phyloP scores from a whole-genome alignment of 2,888 invertebrate genomes.

The Caenorhabditis sp. region DNA sequence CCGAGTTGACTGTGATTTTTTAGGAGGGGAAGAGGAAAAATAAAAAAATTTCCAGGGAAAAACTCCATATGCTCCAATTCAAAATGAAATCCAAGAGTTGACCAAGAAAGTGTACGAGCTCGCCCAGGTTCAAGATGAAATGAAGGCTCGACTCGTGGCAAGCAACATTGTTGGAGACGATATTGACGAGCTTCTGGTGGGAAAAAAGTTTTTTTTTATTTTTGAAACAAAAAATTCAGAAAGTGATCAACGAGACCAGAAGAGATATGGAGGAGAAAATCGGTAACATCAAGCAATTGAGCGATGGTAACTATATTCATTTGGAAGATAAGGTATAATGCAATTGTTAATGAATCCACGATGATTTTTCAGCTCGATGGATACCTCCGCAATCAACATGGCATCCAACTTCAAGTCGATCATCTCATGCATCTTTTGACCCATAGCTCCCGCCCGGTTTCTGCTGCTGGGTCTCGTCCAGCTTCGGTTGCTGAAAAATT shows the following conservation, averaged over 20 bases:
- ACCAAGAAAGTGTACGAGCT: constrained; percentile 49
- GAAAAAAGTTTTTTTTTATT: neutral
- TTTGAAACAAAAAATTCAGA: constrained; percentile 14
- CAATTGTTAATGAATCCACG: neutral
- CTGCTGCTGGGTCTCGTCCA: constrained; percentile 15
- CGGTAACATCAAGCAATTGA: constrained; percentile 54
- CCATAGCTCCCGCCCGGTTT: constrained; percentile 30
- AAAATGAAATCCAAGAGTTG: constrained; percentile 29
- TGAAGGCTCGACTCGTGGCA: constrained; percentile 22
- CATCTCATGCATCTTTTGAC: constrained; percentile 57
- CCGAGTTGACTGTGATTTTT: constrained; percentile 44
- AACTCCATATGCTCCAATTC: constrained; percentile 8
- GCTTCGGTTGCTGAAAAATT: constrained; percentile 24
- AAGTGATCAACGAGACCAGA: constrained; percentile 63
- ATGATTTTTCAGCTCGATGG: constrained; percentile 56
- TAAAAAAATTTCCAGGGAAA: constrained; percentile 28
- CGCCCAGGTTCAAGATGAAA: constrained; percentile 30
- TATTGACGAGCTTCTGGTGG: constrained; percentile 61
- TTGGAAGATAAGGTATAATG: constrained; percentile 57
- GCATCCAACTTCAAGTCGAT: constrained; percentile 51
- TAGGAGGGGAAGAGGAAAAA: neutral
- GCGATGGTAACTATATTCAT: constrained; percentile 59
- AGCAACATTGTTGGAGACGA: constrained; percentile 48
- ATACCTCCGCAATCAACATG: constrained; percentile 50
- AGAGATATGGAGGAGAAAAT: constrained; percentile 67